Conservation (phyloP, 2,113 vertebrate species). For the Xenopus laevis region DNA sequence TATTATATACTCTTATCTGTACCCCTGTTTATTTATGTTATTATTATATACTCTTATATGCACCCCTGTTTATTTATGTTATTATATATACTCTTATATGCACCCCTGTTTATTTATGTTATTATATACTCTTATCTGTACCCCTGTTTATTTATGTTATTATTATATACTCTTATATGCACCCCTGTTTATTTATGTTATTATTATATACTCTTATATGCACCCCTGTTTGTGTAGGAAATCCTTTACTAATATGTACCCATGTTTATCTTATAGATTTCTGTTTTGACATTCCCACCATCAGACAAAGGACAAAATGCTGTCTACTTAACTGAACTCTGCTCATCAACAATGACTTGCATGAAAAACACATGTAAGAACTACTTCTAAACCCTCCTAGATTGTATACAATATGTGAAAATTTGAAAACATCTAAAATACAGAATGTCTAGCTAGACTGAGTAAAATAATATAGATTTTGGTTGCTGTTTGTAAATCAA, state of each 20-base stretch:
- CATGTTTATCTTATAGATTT: slow-evolving; percentile 68
- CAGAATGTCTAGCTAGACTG: too few relatives aligned
- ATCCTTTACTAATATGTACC: too few relatives aligned
- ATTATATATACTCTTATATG: slow-evolving; percentile 75
- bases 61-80: slow-evolving; percentile 63
- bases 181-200: too few relatives aligned
- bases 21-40: slow-evolving; percentile 63
- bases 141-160: too few relatives aligned
- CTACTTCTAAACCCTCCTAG: slow-evolving; percentile 37
- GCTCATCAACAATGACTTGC: slow-evolving; percentile 89
- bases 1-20: slow-evolving; percentile 76
- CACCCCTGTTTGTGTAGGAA: too few relatives aligned
- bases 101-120: neutral
- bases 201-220: too few relatives aligned
- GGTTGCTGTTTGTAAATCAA: too few relatives aligned
- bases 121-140: too few relatives aligned
- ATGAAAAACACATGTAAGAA: slow-evolving; percentile 86
- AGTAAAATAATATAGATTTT: too few relatives aligned
- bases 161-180: too few relatives aligned
- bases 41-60: slow-evolving; percentile 76
- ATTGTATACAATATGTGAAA: too few relatives aligned
- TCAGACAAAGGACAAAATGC: slow-evolving; percentile 57
- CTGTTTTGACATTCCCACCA: slow-evolving; percentile 79
- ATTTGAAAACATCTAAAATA: too few relatives aligned
- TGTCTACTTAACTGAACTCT: slow-evolving; percentile 80